Evolutionary conservation across 2,797 vertebrate genomes (phyloP).

Genomic region (Pangasius mekongensis): DNA sequence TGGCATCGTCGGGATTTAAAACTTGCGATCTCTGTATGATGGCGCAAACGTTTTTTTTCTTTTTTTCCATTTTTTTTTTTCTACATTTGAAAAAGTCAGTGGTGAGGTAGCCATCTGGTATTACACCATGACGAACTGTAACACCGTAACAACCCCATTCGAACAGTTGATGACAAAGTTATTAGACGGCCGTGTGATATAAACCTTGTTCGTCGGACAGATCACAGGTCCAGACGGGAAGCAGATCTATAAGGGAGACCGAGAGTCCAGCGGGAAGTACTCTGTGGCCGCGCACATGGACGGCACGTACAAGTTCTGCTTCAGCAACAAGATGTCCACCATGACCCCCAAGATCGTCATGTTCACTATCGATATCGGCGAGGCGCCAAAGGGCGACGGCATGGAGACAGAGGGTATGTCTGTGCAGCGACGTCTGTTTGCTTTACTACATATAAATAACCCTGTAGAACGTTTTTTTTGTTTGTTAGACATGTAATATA

Average conservation of each 20-base stretch:
- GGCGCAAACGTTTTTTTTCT: background rate
- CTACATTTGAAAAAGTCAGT: background rate
- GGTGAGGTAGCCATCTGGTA: background rate
- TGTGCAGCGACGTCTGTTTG: too few relatives aligned
- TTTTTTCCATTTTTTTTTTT: too few relatives aligned
- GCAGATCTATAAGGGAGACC: constrained; percentile 95
- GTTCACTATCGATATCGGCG: constrained; percentile 98
- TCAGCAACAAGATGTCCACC: constrained; percentile 99
- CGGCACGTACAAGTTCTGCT: constrained; percentile 97
- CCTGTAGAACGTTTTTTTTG: background rate
- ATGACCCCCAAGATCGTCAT: constrained; percentile 99
- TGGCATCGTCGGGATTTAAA: background rate
- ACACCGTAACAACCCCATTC: background rate
- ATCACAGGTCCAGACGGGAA: constrained; percentile 97
- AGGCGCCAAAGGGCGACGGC: constrained; percentile 94
- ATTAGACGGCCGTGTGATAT: background rate
- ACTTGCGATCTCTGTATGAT: background rate
- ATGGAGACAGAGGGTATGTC: constrained; percentile 97
- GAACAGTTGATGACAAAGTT: background rate
- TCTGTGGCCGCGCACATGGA: constrained; percentile 98
- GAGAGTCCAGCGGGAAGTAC: constrained; percentile 97
- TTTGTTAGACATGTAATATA: background rate
- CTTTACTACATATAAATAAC: background rate
- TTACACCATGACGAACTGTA: background rate
- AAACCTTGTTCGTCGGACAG: constrained; percentile 67